Conservation (phyloP, 2,888 invertebrate genomes). For the Noctua janthe region DNA sequence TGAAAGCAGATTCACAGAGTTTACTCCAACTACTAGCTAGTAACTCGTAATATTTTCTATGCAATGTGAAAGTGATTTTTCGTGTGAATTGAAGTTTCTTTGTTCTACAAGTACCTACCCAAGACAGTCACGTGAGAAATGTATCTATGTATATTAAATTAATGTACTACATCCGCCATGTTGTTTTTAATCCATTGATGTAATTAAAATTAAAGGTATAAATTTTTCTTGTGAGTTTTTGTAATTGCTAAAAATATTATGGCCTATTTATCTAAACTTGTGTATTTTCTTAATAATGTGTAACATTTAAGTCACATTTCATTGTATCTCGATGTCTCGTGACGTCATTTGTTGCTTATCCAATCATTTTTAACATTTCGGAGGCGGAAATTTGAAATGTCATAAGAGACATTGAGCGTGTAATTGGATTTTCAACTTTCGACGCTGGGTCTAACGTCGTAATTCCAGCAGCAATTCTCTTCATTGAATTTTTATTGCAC, state of each 20-base stretch:
- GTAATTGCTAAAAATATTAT: background rate
- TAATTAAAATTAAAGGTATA: background rate
- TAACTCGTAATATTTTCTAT: background rate
- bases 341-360: background rate
- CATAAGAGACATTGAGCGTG: background rate
- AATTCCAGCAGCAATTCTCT: background rate
- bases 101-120: background rate
- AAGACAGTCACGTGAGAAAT: background rate
- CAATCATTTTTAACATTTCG: background rate
- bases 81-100: conserved; percentile 3
- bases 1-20: too few relatives aligned
- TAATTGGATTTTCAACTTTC: background rate
- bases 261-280: background rate
- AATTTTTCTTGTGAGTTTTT: conserved; percentile 2
- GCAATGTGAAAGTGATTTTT: conserved; percentile 30
- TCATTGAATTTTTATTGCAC: background rate
- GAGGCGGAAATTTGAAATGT: background rate
- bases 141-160: background rate
- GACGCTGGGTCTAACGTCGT: background rate
- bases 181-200: conserved; percentile 11
- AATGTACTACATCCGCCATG: background rate
- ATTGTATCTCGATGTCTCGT: background rate
- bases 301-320: background rate
- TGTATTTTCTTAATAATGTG: background rate
- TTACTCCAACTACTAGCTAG: conserved; percentile 27